Evolutionary conservation across 2,888 invertebrate genomes (phyloP).

Genomic region (Ochropleura leucogaster): DNA sequence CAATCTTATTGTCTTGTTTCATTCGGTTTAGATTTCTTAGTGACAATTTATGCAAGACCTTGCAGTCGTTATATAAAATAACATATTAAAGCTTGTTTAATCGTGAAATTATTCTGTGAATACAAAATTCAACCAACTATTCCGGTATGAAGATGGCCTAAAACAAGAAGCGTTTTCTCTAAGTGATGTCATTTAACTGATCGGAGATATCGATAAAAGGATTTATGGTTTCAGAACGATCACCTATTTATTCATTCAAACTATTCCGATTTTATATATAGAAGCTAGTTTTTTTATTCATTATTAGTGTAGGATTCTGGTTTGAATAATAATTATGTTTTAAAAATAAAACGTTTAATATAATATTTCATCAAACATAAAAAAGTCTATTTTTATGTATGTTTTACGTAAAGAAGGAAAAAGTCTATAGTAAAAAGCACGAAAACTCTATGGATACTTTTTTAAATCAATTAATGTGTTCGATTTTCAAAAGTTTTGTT

Average conservation of each 20-base stretch:
- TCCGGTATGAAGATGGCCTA: constrained; percentile 44
- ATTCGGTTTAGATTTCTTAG: neutral
- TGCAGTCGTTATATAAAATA: neutral
- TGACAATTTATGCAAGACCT: neutral
- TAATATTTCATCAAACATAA: neutral
- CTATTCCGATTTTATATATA: constrained; percentile 47
- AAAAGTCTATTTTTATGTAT: neutral
- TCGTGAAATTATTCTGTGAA: neutral
- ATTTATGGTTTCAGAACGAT: constrained; percentile 58
- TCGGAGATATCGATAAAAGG: constrained; percentile 60
- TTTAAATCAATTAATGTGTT: neutral
- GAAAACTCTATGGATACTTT: neutral
- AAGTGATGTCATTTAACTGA: constrained; percentile 66
- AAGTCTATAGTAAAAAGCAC: neutral
- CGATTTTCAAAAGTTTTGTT: neutral
- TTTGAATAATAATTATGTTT: constrained; percentile 3
- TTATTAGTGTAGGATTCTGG: constrained; percentile 38
- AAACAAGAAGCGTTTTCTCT: constrained; percentile 56
- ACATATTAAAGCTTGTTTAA: neutral
- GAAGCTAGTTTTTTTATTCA: constrained; percentile 35
- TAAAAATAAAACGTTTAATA: constrained; percentile 6
- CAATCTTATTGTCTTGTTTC: neutral
- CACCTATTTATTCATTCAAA: constrained; percentile 52
- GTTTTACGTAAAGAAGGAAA: neutral
- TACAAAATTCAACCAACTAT: constrained; percentile 3